Evolutionary conservation across 2,113 vertebrate genomes (phyloP), one percentile per base, ranked within the genome.

Genomic region (Podiceps cristatus): DNA sequence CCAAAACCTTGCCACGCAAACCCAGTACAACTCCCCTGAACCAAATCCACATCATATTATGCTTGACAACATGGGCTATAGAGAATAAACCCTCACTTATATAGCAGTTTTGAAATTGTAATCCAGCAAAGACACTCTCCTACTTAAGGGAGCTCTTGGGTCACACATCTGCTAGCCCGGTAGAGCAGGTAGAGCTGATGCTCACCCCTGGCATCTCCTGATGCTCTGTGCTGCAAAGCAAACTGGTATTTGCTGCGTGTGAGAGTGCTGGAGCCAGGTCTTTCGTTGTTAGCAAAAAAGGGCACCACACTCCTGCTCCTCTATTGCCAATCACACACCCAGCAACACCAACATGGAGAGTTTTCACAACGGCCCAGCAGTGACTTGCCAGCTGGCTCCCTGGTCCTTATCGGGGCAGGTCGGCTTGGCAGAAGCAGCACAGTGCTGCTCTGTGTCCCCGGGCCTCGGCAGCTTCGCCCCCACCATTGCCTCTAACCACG

Each of bases 401-500:
- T 47, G 29, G n/a, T 40, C 68, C 58, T 49, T 64, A 5, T 11
- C 6, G 2, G 27, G 58, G 18, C 33, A 37, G 40, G 55, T 74
- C 27, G 13, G 1, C 58, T 44, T 42, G 12, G 60, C 40, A 50
- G 45, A 42, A 19, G 18, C 33, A 37, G 31, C 23, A 27, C 27
- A 3, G 63, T 7, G 28, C 42, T 29, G 29, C 31, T 53, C 47
- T 18, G 29, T 11, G 3, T 50, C 62, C 63, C 16, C 2, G 8
- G 12, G 33, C 47, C 55, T 10, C 2, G 11, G 42, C 63, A 31
- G 28, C 67, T 62, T 45, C 53, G 14, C 45, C 60, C 35, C 24
- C 17, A 29, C 31, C 11, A 25, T 18, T 22, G 31, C 18, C n/a
- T 33, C 33, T 18, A 6, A 11, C 52, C 37, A 5, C 1, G 0